phyloP scores from a whole-genome alignment of 2,797 vertebrate species.

The Prionace glauca region DNA sequence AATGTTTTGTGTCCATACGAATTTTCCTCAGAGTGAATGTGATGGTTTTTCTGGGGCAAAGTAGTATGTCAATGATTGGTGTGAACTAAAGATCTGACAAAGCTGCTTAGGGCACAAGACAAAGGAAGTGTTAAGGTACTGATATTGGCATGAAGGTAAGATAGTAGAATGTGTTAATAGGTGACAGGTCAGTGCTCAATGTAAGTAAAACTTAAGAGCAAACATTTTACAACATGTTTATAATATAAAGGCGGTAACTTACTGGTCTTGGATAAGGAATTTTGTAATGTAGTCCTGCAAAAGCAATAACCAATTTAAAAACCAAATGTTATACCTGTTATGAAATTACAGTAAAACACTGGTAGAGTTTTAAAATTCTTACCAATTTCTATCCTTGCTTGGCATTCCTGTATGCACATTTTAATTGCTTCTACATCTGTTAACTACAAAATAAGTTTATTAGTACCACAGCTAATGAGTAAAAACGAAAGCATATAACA shows the following conservation, averaged over 20 bases:
- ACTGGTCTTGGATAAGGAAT: constrained; percentile 91
- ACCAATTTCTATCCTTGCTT: constrained; percentile 89
- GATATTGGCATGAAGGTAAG: too few species aligned
- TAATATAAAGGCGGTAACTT: constrained; percentile 54
- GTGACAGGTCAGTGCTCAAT: too few species aligned
- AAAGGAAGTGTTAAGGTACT: too few species aligned
- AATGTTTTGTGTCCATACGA: too few species aligned
- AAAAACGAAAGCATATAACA: background rate
- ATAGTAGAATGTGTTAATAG: too few species aligned
- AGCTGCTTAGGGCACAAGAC: too few species aligned
- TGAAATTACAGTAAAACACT: background rate
- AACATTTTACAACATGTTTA: background rate
- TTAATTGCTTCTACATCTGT: constrained; percentile 70
- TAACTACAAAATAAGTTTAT: constrained; percentile 58
- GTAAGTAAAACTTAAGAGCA: too few species aligned
- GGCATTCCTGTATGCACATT: constrained; percentile 77
- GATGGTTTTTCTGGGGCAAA: too few species aligned
- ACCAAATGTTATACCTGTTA: background rate
- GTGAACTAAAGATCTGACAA: too few species aligned
- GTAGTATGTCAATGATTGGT: too few species aligned
- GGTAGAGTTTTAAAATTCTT: constrained; percentile 37
- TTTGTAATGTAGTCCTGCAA: constrained; percentile 79
- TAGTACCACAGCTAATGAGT: background rate
- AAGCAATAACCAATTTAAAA: background rate
- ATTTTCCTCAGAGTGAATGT: too few species aligned